Percentiles rank a stretch among this genome's conserved stretches.
Evolutionary conservation across 2,888 invertebrate species (phyloP).

Genomic region (Sicus ferrugineus): DNA sequence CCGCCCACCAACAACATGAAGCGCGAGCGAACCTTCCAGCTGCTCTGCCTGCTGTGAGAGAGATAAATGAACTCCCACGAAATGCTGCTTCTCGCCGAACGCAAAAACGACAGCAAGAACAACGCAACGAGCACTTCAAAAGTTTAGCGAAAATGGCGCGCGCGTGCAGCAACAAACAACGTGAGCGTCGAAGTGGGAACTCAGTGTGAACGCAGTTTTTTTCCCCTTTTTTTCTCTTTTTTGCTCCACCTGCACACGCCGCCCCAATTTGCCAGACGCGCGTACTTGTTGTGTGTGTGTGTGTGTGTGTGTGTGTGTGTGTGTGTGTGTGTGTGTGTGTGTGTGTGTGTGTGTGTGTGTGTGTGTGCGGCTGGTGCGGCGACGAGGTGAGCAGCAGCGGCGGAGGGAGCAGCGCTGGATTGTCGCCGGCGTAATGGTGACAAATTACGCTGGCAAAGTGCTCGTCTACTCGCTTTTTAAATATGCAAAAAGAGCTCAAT

Average conservation of each 20-base stretch:
- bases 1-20: background rate
- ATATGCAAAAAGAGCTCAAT: slow-evolving; percentile 65
- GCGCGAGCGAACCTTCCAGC: too few species aligned
- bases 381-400: too few species aligned
- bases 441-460: slow-evolving; percentile 62
- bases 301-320: too few species aligned
- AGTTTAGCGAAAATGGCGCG: slow-evolving; percentile 50
- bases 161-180: background rate
- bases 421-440: slow-evolving; percentile 39
- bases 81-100: background rate
- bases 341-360: too few species aligned
- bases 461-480: slow-evolving; percentile 64
- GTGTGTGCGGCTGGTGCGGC: too few species aligned
- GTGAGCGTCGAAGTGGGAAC: too few species aligned
- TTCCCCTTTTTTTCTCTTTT: background rate
- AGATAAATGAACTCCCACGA: background rate
- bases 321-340: too few species aligned
- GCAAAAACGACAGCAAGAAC: background rate
- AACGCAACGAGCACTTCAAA: slow-evolving; percentile 18
- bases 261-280: background rate
- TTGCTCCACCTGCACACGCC: background rate
- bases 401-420: too few species aligned
- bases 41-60: background rate
- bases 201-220: background rate
- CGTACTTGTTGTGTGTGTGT: too few species aligned